phyloP scores from a whole-genome alignment of 2,797 vertebrate species.

The Coluber constrictor region DNA sequence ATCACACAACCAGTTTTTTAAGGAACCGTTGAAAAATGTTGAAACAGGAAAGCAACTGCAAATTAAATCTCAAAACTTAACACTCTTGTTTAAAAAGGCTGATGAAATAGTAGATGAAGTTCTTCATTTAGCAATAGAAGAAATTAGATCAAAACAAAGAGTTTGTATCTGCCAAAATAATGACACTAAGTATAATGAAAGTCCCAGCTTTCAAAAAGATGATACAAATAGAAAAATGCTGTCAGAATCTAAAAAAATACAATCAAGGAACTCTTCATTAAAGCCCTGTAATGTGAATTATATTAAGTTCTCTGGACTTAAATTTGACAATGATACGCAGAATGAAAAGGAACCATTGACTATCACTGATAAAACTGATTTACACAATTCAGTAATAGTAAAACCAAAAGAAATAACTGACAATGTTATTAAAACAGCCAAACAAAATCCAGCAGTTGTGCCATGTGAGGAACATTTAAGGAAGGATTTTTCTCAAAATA shows the following conservation, averaged over 20 bases:
- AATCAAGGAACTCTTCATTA: conserved; percentile 50
- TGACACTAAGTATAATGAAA: conserved; percentile 45
- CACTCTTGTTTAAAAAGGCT: conserved; percentile 61
- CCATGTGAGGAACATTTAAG: conserved; percentile 34
- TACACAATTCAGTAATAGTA: conserved; percentile 54
- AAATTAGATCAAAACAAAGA: conserved; percentile 58
- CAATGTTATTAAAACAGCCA: conserved; percentile 68
- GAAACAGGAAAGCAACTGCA: conserved; percentile 2
- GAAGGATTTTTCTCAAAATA: conserved; percentile 32
- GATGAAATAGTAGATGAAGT: conserved; percentile 59
- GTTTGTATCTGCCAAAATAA: conserved; percentile 40
- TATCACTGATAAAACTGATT: conserved; percentile 51
- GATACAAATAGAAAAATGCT: conserved; percentile 44
- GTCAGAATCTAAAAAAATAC: conserved; percentile 50
- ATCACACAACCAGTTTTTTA: conserved; percentile 47
- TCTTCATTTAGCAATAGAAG: conserved; percentile 65
- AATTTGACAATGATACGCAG: conserved; percentile 38
- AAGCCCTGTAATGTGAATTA: conserved; percentile 53
- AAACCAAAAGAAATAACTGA: conserved; percentile 69
- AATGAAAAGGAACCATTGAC: conserved; percentile 52
- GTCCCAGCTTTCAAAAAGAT: conserved; percentile 34
- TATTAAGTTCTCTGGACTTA: conserved; percentile 35
- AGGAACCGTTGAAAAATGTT: conserved; percentile 30
- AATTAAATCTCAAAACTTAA: conserved; percentile 37
- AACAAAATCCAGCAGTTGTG: conserved; percentile 57